A percentile compares a stretch with the other conserved stretches of the same genome.
Evolutionary conservation across 2,888 invertebrate species (phyloP).

Genomic region (Physocephala rufipes): DNA sequence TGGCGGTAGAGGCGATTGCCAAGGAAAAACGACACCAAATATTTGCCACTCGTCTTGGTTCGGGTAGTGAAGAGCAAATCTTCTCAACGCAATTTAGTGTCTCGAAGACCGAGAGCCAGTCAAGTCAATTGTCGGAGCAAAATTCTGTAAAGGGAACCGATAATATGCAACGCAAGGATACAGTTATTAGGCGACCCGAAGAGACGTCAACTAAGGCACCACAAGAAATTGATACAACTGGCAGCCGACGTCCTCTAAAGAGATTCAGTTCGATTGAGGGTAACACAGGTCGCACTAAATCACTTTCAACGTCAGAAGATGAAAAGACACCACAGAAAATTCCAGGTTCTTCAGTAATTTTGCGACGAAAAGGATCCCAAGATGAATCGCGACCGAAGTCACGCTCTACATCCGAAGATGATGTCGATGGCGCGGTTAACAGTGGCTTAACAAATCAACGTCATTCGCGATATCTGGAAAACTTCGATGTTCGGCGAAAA

Average conservation of each 20-base stretch:
- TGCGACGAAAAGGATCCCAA: constrained; percentile 55
- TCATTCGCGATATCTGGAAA: constrained; percentile 64
- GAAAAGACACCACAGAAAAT: constrained; percentile 49
- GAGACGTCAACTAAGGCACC: constrained; percentile 33
- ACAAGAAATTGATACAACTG: constrained; percentile 2
- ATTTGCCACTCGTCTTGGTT: constrained; percentile 75
- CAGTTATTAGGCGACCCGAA: constrained; percentile 58
- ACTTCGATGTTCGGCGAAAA: constrained; percentile 63
- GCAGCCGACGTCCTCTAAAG: constrained; percentile 7
- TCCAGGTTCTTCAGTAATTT: constrained; percentile 50
- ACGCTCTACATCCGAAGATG: constrained; percentile 61
- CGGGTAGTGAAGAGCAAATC: constrained; percentile 73
- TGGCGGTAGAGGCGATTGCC: constrained; percentile 51
- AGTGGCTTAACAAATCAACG: constrained; percentile 53
- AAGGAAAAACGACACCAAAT: constrained; percentile 68
- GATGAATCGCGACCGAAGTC: constrained; percentile 53
- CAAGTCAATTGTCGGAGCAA: constrained; percentile 71
- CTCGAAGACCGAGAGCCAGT: constrained; percentile 73
- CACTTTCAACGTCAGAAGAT: constrained; percentile 60
- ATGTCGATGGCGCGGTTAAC: constrained; percentile 32
- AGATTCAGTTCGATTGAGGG: constrained; percentile 19
- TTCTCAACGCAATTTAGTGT: constrained; percentile 75
- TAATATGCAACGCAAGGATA: constrained; percentile 58
- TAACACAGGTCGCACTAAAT: constrained; percentile 41
- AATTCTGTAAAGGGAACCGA: constrained; percentile 44